Conservation (phyloP, 2,113 vertebrate species). For the Collichthys lucidus region DNA sequence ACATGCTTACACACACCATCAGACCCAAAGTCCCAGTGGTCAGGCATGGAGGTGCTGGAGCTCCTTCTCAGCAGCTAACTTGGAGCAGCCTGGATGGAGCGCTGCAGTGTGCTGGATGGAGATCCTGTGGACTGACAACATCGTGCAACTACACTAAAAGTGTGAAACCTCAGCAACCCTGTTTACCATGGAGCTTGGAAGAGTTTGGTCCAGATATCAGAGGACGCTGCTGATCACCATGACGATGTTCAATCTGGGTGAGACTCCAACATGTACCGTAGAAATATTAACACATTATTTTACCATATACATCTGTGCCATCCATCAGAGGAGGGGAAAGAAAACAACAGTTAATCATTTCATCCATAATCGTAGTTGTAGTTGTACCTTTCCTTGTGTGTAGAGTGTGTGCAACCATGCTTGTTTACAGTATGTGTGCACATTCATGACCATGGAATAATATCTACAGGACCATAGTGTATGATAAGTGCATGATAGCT, state of each 20-base stretch:
- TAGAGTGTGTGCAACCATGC: not conserved
- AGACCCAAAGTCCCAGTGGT: conserved; percentile 40
- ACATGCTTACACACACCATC: conserved; percentile 35
- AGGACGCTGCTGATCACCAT: conserved; percentile 74
- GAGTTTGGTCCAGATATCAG: conserved; percentile 69
- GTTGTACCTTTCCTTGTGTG: not conserved
- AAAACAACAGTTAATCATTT: no score
- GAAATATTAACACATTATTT: not conserved
- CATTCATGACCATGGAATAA: not conserved
- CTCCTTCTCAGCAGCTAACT: conserved; percentile 30
- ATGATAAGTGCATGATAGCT: no score
- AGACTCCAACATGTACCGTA: conserved; percentile 28
- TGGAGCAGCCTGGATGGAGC: conserved; percentile 36
- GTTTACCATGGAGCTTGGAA: conserved; percentile 78
- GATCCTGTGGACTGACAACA: conserved; percentile 32
- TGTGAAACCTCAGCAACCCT: not conserved
- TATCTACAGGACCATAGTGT: not conserved
- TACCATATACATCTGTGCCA: not conserved
- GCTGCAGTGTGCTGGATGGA: conserved; percentile 48
- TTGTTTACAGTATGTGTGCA: not conserved
- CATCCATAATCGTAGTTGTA: not conserved
- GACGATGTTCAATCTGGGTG: conserved; percentile 84
- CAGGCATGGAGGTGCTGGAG: conserved; percentile 42
- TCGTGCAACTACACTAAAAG: conserved; percentile 18
- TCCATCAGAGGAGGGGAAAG: no score